These are phyloP conservation scores for Ciconia boyciana DNA, from an alignment of 2,113 vertebrate genomes.

Conservation along the genomic window DNA sequence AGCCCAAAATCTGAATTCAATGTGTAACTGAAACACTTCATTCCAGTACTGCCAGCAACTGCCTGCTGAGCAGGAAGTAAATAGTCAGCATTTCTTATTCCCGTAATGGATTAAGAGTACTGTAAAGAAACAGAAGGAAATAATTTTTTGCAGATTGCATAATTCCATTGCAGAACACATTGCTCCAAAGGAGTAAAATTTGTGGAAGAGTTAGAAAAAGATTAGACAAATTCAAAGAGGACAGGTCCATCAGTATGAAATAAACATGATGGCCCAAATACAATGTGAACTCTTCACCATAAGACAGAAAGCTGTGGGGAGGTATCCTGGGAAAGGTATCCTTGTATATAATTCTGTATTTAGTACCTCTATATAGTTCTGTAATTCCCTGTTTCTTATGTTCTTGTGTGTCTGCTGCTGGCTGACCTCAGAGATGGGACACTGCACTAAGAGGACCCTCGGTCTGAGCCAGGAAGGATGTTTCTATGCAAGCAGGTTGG, in stretches of 20 bases:
- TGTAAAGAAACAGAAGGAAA: neutral
- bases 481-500: neutral
- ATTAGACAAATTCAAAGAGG: neutral
- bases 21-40: neutral
- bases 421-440: neutral
- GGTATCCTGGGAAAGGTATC: neutral
- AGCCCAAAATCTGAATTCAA: neutral
- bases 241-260: rapidly evolving
- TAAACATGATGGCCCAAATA: neutral
- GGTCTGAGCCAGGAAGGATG: neutral
- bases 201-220: neutral
- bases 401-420: neutral
- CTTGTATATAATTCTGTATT: neutral
- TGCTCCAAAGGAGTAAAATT: neutral
- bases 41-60: neutral
- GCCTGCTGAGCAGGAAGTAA: neutral
- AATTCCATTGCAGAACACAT: neutral
- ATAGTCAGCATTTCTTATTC: neutral
- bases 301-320: neutral
- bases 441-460: neutral
- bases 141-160: neutral
- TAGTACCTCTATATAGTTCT: neutral
- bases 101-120: neutral
- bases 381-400: neutral
- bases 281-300: neutral